phyloP scores from a whole-genome alignment of 2,797 vertebrate species.

The Gila robusta region DNA sequence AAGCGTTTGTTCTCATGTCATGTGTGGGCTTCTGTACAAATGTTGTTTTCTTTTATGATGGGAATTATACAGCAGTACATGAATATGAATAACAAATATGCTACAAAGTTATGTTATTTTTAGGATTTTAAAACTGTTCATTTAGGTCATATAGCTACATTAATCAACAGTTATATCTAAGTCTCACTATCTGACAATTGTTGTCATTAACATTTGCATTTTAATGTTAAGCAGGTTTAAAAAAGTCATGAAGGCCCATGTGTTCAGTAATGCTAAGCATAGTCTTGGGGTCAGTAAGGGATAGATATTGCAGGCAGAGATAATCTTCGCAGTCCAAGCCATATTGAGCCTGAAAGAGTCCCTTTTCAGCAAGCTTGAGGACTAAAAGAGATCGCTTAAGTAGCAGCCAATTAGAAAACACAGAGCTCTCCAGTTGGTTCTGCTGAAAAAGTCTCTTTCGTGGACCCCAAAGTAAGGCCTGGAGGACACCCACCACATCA shows the following conservation, averaged over 20 bases:
- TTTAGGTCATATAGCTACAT: background rate
- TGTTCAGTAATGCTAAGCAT: conserved; percentile 66
- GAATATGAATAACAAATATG: background rate
- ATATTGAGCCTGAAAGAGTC: conserved; percentile 46
- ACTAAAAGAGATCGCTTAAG: conserved; percentile 80
- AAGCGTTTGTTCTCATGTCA: background rate
- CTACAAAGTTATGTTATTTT: background rate
- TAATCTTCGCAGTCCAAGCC: conserved; percentile 79
- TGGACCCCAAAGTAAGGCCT: conserved; percentile 87
- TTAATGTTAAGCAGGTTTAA: background rate
- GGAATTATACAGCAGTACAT: background rate
- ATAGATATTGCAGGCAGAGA: conserved; percentile 83
- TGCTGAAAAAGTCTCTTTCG: conserved; percentile 65
- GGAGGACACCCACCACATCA: conserved; percentile 73
- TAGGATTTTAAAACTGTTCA: background rate
- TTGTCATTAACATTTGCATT: background rate
- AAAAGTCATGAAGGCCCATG: conserved; percentile 60
- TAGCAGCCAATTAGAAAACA: conserved; percentile 78
- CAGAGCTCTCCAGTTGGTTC: conserved; percentile 50
- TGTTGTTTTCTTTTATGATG: background rate
- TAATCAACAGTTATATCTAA: background rate
- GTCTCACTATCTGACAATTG: background rate
- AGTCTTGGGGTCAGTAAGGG: conserved; percentile 67
- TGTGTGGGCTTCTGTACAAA: background rate
- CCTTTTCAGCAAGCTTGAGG: conserved; percentile 80